Conservation (phyloP, 2,888 invertebrate genomes). For the Erynnis tages region DNA sequence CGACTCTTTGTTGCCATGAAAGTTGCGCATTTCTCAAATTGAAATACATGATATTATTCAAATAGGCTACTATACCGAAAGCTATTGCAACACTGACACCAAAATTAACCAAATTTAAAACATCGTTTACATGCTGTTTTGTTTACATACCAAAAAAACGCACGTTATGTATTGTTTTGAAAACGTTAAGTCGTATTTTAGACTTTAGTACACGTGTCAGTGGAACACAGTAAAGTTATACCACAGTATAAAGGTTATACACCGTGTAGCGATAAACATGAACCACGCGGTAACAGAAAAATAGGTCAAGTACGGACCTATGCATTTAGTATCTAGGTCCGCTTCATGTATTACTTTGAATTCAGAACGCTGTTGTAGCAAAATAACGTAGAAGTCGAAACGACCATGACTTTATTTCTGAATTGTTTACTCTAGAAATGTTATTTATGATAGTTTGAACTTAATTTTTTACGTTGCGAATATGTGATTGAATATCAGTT, state of each 20-base stretch:
- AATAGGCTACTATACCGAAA: neutral
- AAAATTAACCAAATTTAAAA: constrained; percentile 11
- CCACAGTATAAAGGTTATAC: too few species aligned
- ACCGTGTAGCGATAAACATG: constrained; percentile 16
- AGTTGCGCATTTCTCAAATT: neutral
- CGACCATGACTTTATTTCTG: neutral
- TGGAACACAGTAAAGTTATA: too few species aligned
- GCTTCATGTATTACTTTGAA: constrained; percentile 7
- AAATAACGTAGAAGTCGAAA: neutral
- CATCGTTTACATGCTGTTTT: neutral
- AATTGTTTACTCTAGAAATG: neutral
- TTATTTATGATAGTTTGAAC: neutral
- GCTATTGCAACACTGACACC: constrained; percentile 7
- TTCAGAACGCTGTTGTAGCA: constrained; percentile 11
- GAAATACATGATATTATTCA: neutral
- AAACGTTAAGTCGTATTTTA: too few species aligned
- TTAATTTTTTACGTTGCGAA: neutral
- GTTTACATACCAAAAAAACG: neutral
- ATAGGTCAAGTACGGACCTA: constrained; percentile 22
- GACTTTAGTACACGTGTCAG: constrained; percentile 9
- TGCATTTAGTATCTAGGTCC: constrained; percentile 20
- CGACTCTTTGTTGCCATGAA: too few species aligned
- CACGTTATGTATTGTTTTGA: too few species aligned
- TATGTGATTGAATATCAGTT: too few species aligned
- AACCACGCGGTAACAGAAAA: constrained; percentile 4